A percentile compares a stretch with the other conserved stretches of the same genome.
Evolutionary conservation across 2,888 invertebrate genomes (phyloP).

Genomic region (Norana najaformis): DNA sequence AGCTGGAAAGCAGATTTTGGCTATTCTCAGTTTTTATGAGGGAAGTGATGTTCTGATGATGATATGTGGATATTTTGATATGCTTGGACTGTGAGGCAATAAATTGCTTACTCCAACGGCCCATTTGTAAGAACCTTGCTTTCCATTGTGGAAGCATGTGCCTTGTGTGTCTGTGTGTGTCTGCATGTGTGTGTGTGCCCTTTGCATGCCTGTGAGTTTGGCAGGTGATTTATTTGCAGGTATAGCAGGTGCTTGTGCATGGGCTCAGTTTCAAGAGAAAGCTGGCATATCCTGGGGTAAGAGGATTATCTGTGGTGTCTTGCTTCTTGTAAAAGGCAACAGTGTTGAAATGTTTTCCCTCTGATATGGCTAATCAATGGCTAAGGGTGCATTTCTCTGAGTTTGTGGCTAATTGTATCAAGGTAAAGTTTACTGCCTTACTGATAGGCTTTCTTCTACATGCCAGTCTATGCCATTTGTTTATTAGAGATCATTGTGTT

Average conservation of each 20-base stretch:
- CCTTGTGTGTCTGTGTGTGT: background rate
- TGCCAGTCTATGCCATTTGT: background rate
- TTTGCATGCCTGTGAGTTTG: background rate
- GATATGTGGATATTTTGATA: constrained; percentile 6
- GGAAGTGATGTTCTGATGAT: background rate
- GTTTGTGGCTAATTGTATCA: background rate
- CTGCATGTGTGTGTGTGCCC: background rate
- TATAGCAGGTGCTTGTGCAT: background rate
- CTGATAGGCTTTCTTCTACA: background rate
- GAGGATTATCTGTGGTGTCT: background rate
- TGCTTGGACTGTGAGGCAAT: background rate
- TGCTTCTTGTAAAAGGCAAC: background rate
- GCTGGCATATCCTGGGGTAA: background rate
- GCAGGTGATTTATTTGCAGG: background rate
- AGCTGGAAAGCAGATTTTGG: background rate
- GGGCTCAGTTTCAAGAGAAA: background rate
- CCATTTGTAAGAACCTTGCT: background rate
- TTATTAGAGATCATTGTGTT: too few relatives aligned
- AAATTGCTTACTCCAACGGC: background rate
- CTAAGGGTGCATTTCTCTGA: background rate
- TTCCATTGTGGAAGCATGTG: background rate
- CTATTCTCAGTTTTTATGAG: background rate
- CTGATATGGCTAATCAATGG: background rate
- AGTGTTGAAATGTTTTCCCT: background rate
- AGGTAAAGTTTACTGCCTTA: background rate